Evolutionary conservation across 2,888 invertebrate species (phyloP).

Genomic region (Cybosia mesomella): DNA sequence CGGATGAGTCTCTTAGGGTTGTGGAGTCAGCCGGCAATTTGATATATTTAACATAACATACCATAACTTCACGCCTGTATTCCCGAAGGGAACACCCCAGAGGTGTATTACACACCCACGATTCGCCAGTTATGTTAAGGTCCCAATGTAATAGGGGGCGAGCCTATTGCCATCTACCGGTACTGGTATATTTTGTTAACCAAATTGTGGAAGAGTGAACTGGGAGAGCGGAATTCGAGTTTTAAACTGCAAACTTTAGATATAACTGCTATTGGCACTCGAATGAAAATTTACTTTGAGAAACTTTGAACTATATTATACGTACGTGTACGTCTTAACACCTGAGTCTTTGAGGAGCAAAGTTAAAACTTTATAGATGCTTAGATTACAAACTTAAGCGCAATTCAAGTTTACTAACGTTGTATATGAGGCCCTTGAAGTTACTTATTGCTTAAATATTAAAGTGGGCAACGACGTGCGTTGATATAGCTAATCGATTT

Average conservation of each 20-base stretch:
- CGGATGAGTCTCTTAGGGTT: not conserved
- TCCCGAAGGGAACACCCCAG: too few species aligned
- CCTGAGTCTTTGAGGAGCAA: not conserved
- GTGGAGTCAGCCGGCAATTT: not conserved
- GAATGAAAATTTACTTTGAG: not conserved
- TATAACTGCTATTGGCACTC: not conserved
- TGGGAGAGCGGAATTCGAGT: not conserved
- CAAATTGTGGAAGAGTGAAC: not conserved
- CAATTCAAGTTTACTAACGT: not conserved
- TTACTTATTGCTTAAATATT: constrained; percentile 15
- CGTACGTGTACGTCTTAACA: constrained; percentile 7
- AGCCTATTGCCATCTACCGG: too few species aligned
- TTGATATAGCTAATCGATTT: constrained; percentile 2
- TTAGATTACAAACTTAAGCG: constrained; percentile 2
- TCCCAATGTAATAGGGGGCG: too few species aligned
- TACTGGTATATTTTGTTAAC: too few species aligned
- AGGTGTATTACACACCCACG: too few species aligned
- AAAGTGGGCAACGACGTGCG: constrained; percentile 11
- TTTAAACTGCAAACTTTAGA: not conserved
- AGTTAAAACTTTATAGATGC: constrained; percentile 12
- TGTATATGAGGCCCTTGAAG: not conserved
- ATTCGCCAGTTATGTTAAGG: too few species aligned
- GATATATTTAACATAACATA: too few species aligned
- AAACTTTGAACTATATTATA: not conserved
- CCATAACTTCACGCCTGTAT: too few species aligned